These are phyloP conservation scores for Tricholauxania praeusta DNA, from an alignment of 2,888 invertebrate species.

Conservation along the genomic window DNA sequence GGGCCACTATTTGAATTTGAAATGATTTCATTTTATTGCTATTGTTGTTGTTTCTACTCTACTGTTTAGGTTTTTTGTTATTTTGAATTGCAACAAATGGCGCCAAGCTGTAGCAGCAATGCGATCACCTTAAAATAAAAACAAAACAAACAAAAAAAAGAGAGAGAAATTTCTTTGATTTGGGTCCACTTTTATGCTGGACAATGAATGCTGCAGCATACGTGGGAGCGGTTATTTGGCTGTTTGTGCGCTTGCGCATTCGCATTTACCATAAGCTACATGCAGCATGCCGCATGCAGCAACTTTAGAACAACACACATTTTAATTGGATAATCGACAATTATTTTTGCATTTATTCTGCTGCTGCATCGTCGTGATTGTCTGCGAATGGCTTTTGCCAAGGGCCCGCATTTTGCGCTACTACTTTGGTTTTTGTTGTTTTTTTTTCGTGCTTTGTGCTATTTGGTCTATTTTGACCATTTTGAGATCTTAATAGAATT, in stretches of 20 bases:
- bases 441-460: background rate
- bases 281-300: background rate
- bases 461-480: slow-evolving; percentile 18
- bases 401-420: background rate
- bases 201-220: no score
- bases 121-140: background rate
- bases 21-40: slow-evolving; percentile 14
- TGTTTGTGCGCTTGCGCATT: no score
- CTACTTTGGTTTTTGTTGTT: background rate
- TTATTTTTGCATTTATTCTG: slow-evolving; percentile 50
- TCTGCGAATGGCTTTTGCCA: background rate
- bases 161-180: no score
- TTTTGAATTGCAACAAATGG: slow-evolving; percentile 3
- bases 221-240: no score
- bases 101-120: slow-evolving; percentile 3
- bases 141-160: no score
- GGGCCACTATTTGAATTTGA: slow-evolving; percentile 14
- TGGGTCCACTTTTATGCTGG: no score
- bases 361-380: slow-evolving; percentile 34
- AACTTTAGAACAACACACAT: slow-evolving; percentile 44
- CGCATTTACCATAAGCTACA: no score
- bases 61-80: background rate
- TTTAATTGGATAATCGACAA: slow-evolving; percentile 57
- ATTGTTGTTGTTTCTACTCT: background rate
- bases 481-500: slow-evolving; percentile 23